phyloP scores from a whole-genome alignment of 2,113 vertebrate genomes.

The Xiphophorus couchianus region DNA sequence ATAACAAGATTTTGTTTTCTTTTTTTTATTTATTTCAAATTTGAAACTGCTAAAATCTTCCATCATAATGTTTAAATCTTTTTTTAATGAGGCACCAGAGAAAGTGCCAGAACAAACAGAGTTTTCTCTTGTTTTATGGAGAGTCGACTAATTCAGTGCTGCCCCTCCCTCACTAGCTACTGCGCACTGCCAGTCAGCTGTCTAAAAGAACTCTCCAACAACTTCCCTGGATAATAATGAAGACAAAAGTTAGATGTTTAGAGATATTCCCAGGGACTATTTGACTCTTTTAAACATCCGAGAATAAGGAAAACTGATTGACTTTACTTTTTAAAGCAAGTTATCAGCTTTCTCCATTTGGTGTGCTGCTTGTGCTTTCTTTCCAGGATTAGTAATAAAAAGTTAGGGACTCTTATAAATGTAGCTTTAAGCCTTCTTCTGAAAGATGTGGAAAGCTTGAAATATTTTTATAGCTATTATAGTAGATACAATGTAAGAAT shows the following conservation, averaged over 20 bases:
- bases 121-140: too few species aligned
- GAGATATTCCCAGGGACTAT: background rate
- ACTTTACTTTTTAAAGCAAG: background rate
- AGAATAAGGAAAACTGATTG: background rate
- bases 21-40: too few species aligned
- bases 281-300: background rate
- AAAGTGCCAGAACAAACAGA: too few species aligned
- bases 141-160: too few species aligned
- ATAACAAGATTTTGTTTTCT: background rate
- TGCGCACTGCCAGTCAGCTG: background rate
- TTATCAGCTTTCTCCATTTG: background rate
- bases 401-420: too few species aligned
- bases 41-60: too few species aligned
- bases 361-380: background rate
- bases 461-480: background rate
- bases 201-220: background rate
- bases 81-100: too few species aligned
- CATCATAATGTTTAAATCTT: too few species aligned
- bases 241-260: background rate
- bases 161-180: background rate
- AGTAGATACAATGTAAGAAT: background rate
- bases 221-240: background rate
- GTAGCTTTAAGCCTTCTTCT: too few species aligned
- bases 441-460: background rate
- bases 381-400: too few species aligned